Percentiles rank a stretch among this genome's conserved stretches.
These are phyloP conservation scores for Pristionchus arcanus DNA, from an alignment of 2,888 invertebrate species.

Conservation along the genomic window DNA sequence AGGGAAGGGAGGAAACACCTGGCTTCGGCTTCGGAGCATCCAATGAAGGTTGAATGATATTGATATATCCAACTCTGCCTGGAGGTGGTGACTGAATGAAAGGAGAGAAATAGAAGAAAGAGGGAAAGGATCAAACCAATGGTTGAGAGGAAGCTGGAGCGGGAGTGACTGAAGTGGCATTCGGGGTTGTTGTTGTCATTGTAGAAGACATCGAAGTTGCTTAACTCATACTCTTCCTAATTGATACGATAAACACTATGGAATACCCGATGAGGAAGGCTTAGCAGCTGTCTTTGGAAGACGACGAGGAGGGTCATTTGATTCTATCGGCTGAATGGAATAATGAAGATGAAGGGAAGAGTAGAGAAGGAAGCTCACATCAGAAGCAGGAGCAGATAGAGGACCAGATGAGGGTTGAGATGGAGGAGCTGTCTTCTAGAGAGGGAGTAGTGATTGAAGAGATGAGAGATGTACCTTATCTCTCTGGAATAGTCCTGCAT, in stretches of 20 bases:
- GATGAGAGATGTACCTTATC: background rate
- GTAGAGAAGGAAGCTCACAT: background rate
- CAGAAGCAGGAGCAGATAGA: background rate
- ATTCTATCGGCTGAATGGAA: background rate
- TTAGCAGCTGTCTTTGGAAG: background rate
- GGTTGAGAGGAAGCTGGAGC: conserved; percentile 5
- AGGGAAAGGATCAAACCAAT: background rate
- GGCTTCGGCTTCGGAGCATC: conserved; percentile 6
- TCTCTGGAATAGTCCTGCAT: background rate
- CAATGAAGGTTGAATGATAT: conserved; percentile 21
- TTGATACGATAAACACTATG: too few relatives aligned
- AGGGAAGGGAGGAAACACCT: background rate
- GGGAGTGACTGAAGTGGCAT: conserved; percentile 33
- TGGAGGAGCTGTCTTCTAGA: conserved; percentile 10
- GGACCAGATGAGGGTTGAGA: conserved; percentile 9
- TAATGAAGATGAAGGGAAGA: background rate
- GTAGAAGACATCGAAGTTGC: background rate
- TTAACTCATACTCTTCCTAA: background rate
- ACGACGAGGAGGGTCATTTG: background rate
- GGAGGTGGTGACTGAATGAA: background rate
- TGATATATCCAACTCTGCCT: background rate
- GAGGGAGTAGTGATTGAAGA: background rate
- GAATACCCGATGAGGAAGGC: background rate
- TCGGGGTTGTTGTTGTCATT: background rate
- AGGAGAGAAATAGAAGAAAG: background rate